A percentile compares a stretch with the other conserved stretches of the same genome.
phyloP scores from a whole-genome alignment of 2,797 vertebrate species.

The Helicolenus hilgendorfi region DNA sequence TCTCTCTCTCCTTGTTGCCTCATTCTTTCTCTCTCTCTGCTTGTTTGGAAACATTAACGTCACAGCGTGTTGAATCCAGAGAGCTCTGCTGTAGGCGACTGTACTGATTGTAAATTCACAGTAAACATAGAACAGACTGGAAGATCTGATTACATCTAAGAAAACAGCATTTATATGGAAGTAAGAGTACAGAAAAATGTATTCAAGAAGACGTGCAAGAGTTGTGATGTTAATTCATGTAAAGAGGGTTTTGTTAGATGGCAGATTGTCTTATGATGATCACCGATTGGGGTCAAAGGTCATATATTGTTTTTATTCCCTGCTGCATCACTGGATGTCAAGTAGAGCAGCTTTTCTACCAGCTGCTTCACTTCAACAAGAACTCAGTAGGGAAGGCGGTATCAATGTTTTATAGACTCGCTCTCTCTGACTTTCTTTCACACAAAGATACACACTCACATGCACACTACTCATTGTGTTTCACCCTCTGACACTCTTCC shows the following conservation, averaged over 20 bases:
- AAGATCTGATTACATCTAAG: not conserved
- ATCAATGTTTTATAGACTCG: slow-evolving; percentile 58
- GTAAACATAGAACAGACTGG: not conserved
- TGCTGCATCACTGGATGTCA: not conserved
- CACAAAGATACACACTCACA: not conserved
- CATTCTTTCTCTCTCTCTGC: not conserved
- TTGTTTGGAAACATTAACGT: slow-evolving; percentile 1
- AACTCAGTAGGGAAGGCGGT: not conserved
- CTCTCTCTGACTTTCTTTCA: slow-evolving; percentile 15
- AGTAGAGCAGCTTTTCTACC: slow-evolving; percentile 15
- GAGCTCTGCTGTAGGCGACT: not conserved
- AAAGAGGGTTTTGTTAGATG: not conserved
- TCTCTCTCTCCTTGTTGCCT: not conserved
- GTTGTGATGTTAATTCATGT: not conserved
- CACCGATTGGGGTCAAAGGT: not conserved
- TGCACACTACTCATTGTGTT: slow-evolving; percentile 1
- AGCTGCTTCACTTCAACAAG: not conserved
- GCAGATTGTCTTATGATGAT: not conserved
- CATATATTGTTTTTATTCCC: not conserved
- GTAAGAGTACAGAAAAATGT: not conserved
- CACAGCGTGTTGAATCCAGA: not conserved
- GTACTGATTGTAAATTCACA: not conserved
- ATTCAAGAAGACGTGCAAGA: not conserved
- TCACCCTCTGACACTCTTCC: slow-evolving; percentile 45
- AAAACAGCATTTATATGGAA: not conserved